Evolutionary conservation across 2,797 vertebrate species (phyloP).

Genomic region (Podarcis siculus): DNA sequence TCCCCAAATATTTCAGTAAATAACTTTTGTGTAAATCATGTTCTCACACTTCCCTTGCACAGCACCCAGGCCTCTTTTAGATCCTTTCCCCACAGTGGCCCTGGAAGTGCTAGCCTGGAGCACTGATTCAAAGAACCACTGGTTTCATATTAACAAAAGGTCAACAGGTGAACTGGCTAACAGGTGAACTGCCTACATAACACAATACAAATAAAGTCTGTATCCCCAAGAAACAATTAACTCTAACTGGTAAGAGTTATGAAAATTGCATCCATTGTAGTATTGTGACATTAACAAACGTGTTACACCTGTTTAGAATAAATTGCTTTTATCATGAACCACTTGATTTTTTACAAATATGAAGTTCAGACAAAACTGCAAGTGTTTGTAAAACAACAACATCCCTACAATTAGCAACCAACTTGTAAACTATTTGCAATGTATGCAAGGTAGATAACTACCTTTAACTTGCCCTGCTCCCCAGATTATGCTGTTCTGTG

Average conservation of each 20-base stretch:
- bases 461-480: constrained; percentile 31
- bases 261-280: background rate
- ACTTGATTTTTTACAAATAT: constrained; percentile 3
- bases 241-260: background rate
- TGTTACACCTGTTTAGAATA: constrained; percentile 30
- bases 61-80: background rate
- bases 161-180: background rate
- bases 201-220: no score
- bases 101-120: no score
- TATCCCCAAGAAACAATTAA: background rate
- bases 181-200: background rate
- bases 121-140: background rate
- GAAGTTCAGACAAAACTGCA: constrained; percentile 40
- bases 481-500: constrained; percentile 18
- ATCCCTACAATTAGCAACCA: constrained; percentile 39
- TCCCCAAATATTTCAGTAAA: no score
- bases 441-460: constrained; percentile 36
- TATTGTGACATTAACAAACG: constrained; percentile 45
- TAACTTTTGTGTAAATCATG: background rate
- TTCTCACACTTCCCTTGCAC: background rate
- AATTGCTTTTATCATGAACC: constrained; percentile 39
- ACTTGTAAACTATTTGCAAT: constrained; percentile 44
- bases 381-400: constrained; percentile 21
- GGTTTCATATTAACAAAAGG: background rate
- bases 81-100: background rate